phyloP scores from a whole-genome alignment of 2,888 invertebrate species.

The Geotrupes spiniger region DNA sequence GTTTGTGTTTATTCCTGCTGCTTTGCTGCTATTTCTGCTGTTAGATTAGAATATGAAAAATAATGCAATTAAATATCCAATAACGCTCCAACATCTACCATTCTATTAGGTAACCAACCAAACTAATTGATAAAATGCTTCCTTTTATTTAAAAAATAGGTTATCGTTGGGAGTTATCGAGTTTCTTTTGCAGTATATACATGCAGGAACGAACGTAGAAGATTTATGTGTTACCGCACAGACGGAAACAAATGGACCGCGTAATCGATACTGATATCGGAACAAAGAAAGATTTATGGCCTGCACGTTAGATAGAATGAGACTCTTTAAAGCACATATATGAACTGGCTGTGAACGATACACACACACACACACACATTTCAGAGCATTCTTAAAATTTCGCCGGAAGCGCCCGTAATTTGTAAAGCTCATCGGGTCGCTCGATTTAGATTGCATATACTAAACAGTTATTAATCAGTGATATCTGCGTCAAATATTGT shows the following conservation, averaged over 20 bases:
- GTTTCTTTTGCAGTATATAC: constrained; percentile 5
- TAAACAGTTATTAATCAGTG: constrained; percentile 21
- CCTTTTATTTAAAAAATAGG: too few species aligned
- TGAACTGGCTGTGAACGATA: background rate
- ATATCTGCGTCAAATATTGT: constrained; percentile 21
- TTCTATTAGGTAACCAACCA: too few species aligned
- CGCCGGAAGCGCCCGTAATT: constrained; percentile 20
- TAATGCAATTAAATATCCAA: too few species aligned
- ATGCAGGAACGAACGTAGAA: constrained; percentile 36
- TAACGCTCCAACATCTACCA: too few species aligned
- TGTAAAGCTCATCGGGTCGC: constrained; percentile 19
- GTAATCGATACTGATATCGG: constrained; percentile 50
- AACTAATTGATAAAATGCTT: too few species aligned
- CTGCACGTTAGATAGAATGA: constrained; percentile 33
- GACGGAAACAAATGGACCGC: constrained; percentile 48
- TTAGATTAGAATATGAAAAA: too few species aligned
- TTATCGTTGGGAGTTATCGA: background rate
- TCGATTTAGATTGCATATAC: constrained; percentile 16
- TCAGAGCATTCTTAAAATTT: background rate
- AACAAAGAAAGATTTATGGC: constrained; percentile 44
- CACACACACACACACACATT: background rate
- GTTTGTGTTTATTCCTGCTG: too few species aligned
- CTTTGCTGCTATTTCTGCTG: too few species aligned
- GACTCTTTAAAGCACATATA: constrained; percentile 1
- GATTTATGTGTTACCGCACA: constrained; percentile 48